Evolutionary conservation across 2,888 invertebrate genomes (phyloP), one percentile per base, ranked within the genome.

Genomic region (Heliconius erato): DNA sequence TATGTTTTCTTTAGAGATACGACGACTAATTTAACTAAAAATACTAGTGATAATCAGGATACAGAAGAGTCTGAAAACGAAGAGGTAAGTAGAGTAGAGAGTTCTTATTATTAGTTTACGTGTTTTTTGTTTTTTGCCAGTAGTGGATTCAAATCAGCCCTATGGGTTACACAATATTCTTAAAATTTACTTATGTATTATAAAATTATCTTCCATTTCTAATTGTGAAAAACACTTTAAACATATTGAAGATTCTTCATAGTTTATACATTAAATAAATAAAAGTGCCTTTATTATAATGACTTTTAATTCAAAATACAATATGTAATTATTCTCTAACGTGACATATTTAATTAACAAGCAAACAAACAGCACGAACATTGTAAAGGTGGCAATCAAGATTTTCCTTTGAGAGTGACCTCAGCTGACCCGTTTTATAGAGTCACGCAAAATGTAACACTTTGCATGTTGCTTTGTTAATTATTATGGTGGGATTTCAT

Each of bases 41-140:
- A 69, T 23, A 49, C 67, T 44, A 78, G 28, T 49, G 83, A 79
- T 12, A 81, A 85, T 67, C 80, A 84, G 81, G 85, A 86, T 23
- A 83, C 79, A 14, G 78, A 83, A 6, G 85, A 85, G 11, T 69
- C 81, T 4, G 85, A 85, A 23, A 67, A 49, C 44, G 85, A 85
- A 68, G 83, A 85, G 82, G 85, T 84, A 76, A 23, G 67, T 72
- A 16, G 40, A n/a, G n/a, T n/a, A n/a, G n/a, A n/a, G n/a, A n/a
- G 12, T 44, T 26, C 14, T 32, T 54, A 9, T 16, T 59, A 19
- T 74, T 16, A 54, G 12, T 26, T 2, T 14, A n/a, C 7, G 1
- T 28, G 5, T 74, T 32, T 40, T n/a, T 26, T n/a, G 14, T 12
- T 49, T 49, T 14, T 3, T 26, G 16, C 4, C 40, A 40, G n/a